Evolutionary conservation across 2,113 vertebrate species (phyloP).

Genomic region (Bambusicola thoracicus): DNA sequence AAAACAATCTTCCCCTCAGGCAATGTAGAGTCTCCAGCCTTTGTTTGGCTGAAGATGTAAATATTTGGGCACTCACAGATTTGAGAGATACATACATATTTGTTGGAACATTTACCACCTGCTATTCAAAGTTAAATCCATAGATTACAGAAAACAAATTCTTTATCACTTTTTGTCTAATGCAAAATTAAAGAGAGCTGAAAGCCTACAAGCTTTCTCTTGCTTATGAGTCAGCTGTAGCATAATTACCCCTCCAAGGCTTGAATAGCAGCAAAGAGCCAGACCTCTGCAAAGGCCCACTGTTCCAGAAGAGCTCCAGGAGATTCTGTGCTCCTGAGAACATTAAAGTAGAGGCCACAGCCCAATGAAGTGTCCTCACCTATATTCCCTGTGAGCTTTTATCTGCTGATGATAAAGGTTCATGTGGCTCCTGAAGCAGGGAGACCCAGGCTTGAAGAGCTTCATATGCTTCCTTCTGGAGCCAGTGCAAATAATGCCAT

Average conservation of each 20-base stretch:
- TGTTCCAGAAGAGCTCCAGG: conserved; percentile 1
- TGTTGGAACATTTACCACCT: conserved; percentile 76
- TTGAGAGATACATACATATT: conserved; percentile 74
- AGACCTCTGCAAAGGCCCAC: neutral
- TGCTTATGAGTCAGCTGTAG: conserved; percentile 37
- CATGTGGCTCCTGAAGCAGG: neutral
- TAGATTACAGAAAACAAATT: conserved; percentile 73
- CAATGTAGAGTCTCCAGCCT: conserved; percentile 71
- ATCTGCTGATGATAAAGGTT: neutral
- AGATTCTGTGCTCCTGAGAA: neutral
- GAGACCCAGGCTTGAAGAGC: neutral
- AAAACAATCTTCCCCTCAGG: conserved; percentile 70
- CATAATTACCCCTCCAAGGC: conserved; percentile 60
- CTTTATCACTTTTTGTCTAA: conserved; percentile 72
- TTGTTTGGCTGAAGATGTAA: conserved; percentile 75
- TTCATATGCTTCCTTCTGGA: neutral
- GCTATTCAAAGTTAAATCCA: conserved; percentile 76
- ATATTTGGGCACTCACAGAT: conserved; percentile 76
- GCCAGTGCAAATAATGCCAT: neutral
- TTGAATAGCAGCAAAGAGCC: neutral
- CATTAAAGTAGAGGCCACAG: neutral
- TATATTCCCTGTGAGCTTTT: neutral
- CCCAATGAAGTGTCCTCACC: neutral
- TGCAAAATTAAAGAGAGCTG: conserved; percentile 71
- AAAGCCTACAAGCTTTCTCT: conserved; percentile 53